These are phyloP conservation scores for Acleris holmiana DNA, from an alignment of 2,888 invertebrate genomes.

Conservation along the genomic window DNA sequence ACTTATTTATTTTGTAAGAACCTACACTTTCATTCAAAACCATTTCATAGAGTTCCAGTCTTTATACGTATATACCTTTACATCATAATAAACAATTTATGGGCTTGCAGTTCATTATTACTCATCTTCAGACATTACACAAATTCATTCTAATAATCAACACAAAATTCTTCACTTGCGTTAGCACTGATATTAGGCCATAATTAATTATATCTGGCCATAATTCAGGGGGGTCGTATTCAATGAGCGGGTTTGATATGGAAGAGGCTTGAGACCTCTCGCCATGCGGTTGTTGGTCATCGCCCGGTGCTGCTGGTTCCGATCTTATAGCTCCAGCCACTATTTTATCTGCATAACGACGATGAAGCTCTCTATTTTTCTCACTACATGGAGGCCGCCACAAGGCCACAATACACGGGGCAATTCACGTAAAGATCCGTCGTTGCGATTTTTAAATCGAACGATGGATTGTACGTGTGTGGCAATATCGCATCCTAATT, in stretches of 20 bases:
- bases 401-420: no score
- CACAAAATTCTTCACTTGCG: no score
- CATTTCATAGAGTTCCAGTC: not conserved
- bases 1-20: not conserved
- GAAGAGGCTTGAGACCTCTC: not conserved
- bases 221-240: not conserved
- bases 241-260: no score
- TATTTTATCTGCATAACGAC: constrained; percentile 12
- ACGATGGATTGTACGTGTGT: no score
- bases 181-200: not conserved
- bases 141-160: no score
- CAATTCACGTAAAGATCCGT: no score
- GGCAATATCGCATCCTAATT: no score
- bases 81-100: not conserved
- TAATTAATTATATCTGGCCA: not conserved
- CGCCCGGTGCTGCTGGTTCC: not conserved
- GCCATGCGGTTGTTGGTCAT: not conserved
- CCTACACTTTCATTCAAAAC: not conserved
- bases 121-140: no score
- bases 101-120: not conserved
- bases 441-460: no score
- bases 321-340: not conserved
- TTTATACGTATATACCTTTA: not conserved
- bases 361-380: constrained; percentile 20
- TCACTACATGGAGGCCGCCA: no score